Percentiles rank a stretch among this genome's conserved stretches.
Evolutionary conservation across 2,113 vertebrate genomes (phyloP).

Genomic region (Harpagus bidentatus): DNA sequence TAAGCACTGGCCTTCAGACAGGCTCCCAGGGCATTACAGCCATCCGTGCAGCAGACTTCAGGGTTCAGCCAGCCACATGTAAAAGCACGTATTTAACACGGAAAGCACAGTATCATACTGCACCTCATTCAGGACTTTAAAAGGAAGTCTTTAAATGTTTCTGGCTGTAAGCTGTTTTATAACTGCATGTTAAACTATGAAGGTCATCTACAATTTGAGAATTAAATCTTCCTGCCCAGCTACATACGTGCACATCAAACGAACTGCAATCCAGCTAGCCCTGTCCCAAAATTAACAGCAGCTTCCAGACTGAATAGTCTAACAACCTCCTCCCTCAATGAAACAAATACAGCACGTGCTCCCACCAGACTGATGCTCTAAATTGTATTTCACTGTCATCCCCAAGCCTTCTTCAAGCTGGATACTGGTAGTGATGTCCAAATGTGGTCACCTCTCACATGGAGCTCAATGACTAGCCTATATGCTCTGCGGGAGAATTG

Average conservation of each 20-base stretch:
- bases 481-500: accelerated
- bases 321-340: neutral
- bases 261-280: neutral
- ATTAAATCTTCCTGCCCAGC: neutral
- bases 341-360: neutral
- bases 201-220: neutral
- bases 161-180: neutral
- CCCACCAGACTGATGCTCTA: neutral
- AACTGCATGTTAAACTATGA: neutral
- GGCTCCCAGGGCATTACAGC: neutral
- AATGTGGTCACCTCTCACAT: accelerated
- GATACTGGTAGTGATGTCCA: neutral
- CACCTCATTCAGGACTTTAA: neutral
- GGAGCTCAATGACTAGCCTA: neutral
- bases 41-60: neutral
- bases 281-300: neutral
- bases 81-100: neutral
- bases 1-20: neutral
- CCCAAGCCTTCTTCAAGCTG: neutral
- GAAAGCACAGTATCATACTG: neutral
- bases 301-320: neutral
- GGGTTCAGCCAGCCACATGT: neutral
- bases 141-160: neutral
- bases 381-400: neutral
- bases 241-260: neutral